These are phyloP conservation scores for Kryptolebias marmoratus DNA, from an alignment of 2,113 vertebrate genomes.

Conservation along the genomic window DNA sequence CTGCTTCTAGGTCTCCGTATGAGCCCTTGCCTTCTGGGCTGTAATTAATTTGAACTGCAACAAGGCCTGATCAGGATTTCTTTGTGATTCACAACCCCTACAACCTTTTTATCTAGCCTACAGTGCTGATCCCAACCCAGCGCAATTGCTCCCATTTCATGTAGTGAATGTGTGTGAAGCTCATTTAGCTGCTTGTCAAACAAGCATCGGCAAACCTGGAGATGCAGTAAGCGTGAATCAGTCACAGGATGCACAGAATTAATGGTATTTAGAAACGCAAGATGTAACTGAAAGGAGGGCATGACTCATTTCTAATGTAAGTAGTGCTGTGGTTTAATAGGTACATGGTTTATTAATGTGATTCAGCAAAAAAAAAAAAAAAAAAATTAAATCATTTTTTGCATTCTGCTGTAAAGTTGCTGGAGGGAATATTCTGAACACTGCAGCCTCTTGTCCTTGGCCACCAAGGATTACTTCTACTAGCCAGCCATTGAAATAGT, in stretches of 20 bases:
- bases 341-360: conserved; percentile 57
- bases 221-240: conserved; percentile 2
- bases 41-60: conserved; percentile 80
- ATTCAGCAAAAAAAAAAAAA: conserved; percentile 42
- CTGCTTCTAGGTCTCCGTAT: conserved; percentile 49
- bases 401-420: conserved; percentile 38
- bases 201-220: conserved; percentile 17
- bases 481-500: conserved; percentile 66
- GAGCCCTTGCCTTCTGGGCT: conserved; percentile 73
- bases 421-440: conserved; percentile 49
- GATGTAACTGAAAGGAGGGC: neutral
- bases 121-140: conserved; percentile 45
- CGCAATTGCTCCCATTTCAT: conserved; percentile 24
- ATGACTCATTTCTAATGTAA: conserved; percentile 32
- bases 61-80: conserved; percentile 77
- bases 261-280: neutral
- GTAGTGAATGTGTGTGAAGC: conserved; percentile 21
- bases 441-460: conserved; percentile 63
- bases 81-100: conserved; percentile 65
- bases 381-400: conserved; percentile 24
- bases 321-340: conserved; percentile 34
- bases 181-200: conserved; percentile 48
- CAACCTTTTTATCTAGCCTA: conserved; percentile 63
- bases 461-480: conserved; percentile 81
- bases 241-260: neutral